Evolutionary conservation across 2,113 vertebrate species (phyloP).

Genomic region (Okapia johnstoni): DNA sequence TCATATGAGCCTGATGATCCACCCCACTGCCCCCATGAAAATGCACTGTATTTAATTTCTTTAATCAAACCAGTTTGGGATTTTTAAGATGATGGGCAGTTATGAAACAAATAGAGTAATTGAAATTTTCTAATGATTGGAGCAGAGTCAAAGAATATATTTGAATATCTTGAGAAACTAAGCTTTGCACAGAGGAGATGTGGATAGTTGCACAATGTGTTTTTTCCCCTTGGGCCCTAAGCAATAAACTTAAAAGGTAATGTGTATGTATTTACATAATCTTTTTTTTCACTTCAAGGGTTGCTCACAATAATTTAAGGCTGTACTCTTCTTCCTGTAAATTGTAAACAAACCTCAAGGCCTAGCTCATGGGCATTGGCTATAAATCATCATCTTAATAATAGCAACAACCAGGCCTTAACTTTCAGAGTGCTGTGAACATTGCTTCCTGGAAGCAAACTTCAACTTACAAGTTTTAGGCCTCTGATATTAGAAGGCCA

Average conservation of each 20-base stretch:
- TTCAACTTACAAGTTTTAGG: background rate
- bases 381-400: slow-evolving; percentile 13
- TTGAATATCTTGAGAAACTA: background rate
- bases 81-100: background rate
- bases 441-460: slow-evolving; percentile 16
- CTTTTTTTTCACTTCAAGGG: background rate
- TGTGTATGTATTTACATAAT: background rate
- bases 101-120: background rate
- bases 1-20: background rate
- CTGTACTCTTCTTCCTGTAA: background rate
- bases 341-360: background rate
- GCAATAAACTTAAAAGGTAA: slow-evolving; percentile 21
- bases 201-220: background rate
- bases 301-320: slow-evolving; percentile 23
- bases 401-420: background rate
- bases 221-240: background rate
- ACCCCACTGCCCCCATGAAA: background rate
- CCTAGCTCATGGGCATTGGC: background rate
- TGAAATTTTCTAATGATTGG: background rate
- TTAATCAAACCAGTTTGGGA: background rate
- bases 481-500: background rate
- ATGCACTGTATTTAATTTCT: slow-evolving; percentile 31
- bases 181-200: background rate
- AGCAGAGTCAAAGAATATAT: slow-evolving; percentile 1
- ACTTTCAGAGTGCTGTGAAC: background rate